A percentile compares a stretch with the other conserved stretches of the same genome.
phyloP scores from a whole-genome alignment of 2,888 invertebrate genomes.

The Eilema depressum region DNA sequence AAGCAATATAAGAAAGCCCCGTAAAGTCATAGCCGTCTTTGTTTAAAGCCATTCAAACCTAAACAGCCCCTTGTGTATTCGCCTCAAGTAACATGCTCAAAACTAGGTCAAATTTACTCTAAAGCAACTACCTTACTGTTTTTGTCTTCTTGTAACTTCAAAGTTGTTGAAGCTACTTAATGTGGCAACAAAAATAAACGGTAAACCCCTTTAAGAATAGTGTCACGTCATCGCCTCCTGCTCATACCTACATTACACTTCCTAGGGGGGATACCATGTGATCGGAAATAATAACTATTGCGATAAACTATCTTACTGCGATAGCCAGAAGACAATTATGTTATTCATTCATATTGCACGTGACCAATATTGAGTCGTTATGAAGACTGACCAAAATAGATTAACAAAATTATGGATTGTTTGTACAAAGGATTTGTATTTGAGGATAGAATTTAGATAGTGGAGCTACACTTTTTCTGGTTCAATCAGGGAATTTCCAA shows the following conservation, averaged over 20 bases:
- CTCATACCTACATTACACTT: constrained; percentile 1
- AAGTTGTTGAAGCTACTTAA: constrained; percentile 4
- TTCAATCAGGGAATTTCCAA: too few species aligned
- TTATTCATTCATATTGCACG: not conserved
- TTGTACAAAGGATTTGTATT: not conserved
- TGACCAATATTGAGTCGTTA: not conserved
- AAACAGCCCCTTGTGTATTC: constrained; percentile 1
- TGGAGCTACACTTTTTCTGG: too few species aligned
- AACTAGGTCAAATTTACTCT: not conserved
- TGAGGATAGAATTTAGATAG: too few species aligned
- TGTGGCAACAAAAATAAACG: constrained; percentile 2
- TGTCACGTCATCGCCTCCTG: not conserved
- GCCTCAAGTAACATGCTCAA: constrained; percentile 1
- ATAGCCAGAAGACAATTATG: not conserved
- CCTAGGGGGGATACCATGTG: not conserved
- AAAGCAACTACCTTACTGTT: constrained; percentile 4
- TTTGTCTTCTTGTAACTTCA: not conserved
- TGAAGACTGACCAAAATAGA: not conserved
- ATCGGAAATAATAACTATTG: not conserved
- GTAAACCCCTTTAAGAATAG: constrained; percentile 1
- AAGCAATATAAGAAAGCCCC: not conserved
- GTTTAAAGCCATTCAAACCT: not conserved
- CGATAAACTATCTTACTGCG: not conserved
- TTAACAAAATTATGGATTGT: not conserved
- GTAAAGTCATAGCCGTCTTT: not conserved